Conservation (phyloP, 2,797 vertebrate species). For the Pseudochirops corinnae region DNA sequence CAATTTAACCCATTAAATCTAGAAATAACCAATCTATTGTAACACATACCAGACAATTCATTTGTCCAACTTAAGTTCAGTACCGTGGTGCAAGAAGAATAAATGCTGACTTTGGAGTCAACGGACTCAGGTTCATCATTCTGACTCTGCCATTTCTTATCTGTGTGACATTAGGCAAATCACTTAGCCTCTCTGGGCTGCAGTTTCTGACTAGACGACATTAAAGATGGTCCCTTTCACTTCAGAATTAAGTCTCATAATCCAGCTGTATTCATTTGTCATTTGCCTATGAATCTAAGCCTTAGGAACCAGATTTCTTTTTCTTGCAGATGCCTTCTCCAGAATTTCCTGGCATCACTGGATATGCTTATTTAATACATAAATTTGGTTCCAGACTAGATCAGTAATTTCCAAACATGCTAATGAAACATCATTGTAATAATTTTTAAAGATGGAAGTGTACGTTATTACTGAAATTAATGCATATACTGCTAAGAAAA, state of each 20-base stretch:
- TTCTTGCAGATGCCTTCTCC: slow-evolving; percentile 30
- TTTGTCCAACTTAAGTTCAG: neutral
- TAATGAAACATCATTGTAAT: slow-evolving; percentile 21
- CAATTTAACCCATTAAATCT: slow-evolving; percentile 38
- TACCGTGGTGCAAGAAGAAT: neutral
- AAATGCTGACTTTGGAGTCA: neutral
- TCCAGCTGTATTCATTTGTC: neutral
- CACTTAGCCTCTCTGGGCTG: neutral
- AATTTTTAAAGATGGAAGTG: slow-evolving; percentile 23
- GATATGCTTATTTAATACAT: slow-evolving; percentile 26
- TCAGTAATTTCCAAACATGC: slow-evolving; percentile 49
- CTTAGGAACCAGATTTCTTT: neutral
- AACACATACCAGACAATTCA: slow-evolving; percentile 30
- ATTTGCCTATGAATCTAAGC: neutral
- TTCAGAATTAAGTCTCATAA: neutral
- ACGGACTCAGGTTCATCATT: neutral
- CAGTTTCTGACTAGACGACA: neutral
- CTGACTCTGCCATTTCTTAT: neutral
- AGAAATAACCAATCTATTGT: slow-evolving; percentile 40
- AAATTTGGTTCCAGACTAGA: slow-evolving; percentile 30
- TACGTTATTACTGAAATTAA: slow-evolving; percentile 17
- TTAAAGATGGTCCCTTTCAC: neutral
- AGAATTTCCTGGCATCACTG: slow-evolving; percentile 37
- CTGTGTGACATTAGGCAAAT: neutral
- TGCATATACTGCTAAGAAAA: neutral